Base-by-base conservation (phyloP, 2,113 vertebrate species). In the Emydura subglobosa region DNA sequence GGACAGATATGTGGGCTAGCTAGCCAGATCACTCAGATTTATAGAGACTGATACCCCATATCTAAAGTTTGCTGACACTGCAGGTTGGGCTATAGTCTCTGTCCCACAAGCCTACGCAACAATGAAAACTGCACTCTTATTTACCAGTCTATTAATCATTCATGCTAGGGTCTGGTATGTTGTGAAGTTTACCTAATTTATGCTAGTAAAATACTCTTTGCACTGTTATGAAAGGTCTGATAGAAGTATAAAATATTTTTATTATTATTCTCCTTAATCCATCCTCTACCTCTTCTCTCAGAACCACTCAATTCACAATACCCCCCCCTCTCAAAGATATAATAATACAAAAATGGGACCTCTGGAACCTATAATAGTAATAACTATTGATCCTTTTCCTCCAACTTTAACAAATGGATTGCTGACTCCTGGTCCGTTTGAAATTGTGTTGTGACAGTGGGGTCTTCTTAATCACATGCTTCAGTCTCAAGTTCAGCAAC, bases 401-500 rank as follows among this genome's bases (percentile, higher is more conserved):
- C 87, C 83, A 16, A 88, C 47, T 95, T 65, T 44, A 91, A 83
- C 4, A 12, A 83, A 79, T 86, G 81, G 27, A 51, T 86, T 86
- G 89, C 59, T 7, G 44, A 90, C 54, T 82, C 85, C 27, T 17
- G 0, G 2, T 9, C 34, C 81, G 93, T 81, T 39, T 87, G 21
- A 93, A 86, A 91, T 95, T 50, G 5, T 94, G 91, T 72, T 87
- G 16, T 53, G 49, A 61, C 50, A 79, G 9, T 79, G 49, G 8
- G 1, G 89, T 16, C 72, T 95, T 86, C 44, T 79, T 68, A 74
- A 51, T 50, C 79, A 91, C 3, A 57, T 87, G 21, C 55, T 8
- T 88, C 76, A 72, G 44, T 81, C 19, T 11, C 55, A 74, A 21
- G 88, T 72, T 84, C n/a, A 84, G 90, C 57, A 76, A 54, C 11